Evolutionary conservation across 2,888 invertebrate species (phyloP), one percentile per base, ranked within the genome.

Genomic region (Heliconius charithonia): DNA sequence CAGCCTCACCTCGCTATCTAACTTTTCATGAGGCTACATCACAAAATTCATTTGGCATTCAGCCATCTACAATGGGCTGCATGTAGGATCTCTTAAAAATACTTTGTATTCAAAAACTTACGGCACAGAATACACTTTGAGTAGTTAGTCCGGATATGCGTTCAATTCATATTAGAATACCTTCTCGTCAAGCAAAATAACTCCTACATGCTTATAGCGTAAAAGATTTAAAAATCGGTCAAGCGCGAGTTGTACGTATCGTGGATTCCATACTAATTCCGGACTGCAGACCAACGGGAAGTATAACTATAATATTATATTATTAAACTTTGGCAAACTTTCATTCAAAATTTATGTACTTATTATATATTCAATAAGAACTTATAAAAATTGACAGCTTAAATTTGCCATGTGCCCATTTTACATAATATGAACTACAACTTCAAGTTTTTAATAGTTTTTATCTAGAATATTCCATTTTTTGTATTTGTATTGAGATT

Each of bases 11-110:
- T 90, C 88, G 90, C 90, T 92, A 91, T 92, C 89, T 89, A 88
- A 89, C 88, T 88, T 87, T 89, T 88, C 89, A 83, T 81, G 79
- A 83, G 78, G 78, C 82, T 82, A 83, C 91, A 92, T 93, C 91
- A 91, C 91, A 91, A 92, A 93, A 93, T 92, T 94, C 93, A 93
- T 94, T 94, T 94, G 94, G 94, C 94, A 94, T 93, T 90, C 93
- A 90, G 93, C 94, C 94, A 94, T 91, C 88, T 88, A 91, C 91
- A 91, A 90, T 89, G 90, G 89, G 87, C 88, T 87, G 91, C 89
- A 91, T 91, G 89, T 88, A 89, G 89, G 88, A 77, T 82, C 89
- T 88, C 89, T 92, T 93, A 91, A 93, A 93, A 92, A 93, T 93
- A 92, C 89, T 90, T 89, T 87, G 91, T 85, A 83, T 83, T 81